Evolutionary conservation across 1,140 invertebrate genomes (phyloP).

Genomic region (Goniozus legneri): DNA sequence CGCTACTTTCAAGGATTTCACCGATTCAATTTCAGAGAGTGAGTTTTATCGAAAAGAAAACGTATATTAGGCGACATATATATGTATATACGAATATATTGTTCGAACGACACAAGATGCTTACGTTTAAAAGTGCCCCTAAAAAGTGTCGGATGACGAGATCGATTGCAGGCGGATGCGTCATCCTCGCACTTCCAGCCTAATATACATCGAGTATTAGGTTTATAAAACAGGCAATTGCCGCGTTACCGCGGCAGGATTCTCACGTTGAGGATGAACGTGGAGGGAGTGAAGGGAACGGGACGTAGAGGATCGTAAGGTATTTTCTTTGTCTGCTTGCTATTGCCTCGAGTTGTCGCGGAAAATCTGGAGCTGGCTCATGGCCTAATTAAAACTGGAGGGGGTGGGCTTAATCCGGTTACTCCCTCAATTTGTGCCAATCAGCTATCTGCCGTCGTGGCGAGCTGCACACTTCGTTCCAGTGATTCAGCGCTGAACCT

Average conservation of each 20-base stretch:
- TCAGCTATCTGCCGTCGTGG: slow-evolving; percentile 96
- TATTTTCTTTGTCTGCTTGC: no score
- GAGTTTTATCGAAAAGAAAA: no score
- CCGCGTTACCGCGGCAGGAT: no score
- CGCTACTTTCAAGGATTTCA: no score
- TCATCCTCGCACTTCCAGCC: slow-evolving; percentile 19
- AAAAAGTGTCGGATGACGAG: no score
- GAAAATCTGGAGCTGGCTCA: no score
- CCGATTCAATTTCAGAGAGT: no score
- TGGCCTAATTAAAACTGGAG: slow-evolving; percentile 11
- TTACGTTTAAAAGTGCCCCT: no score
- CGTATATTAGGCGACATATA: no score
- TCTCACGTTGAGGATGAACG: slow-evolving; percentile 13
- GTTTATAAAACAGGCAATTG: slow-evolving; percentile 36
- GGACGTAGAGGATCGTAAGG: not conserved
- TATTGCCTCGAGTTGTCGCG: no score
- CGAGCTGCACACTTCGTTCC: slow-evolving; percentile 94
- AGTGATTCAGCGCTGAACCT: slow-evolving; percentile 85
- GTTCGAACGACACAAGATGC: no score
- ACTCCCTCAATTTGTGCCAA: slow-evolving; percentile 96
- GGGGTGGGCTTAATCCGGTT: slow-evolving; percentile 34
- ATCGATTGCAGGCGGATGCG: slow-evolving; percentile 23
- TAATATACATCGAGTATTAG: slow-evolving; percentile 35
- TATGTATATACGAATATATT: no score
- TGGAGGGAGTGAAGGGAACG: slow-evolving; percentile 1